Percentiles rank a stretch among this genome's conserved stretches.
These are phyloP conservation scores for Timema podura DNA, from an alignment of 2,888 invertebrate genomes.

Conservation along the genomic window DNA sequence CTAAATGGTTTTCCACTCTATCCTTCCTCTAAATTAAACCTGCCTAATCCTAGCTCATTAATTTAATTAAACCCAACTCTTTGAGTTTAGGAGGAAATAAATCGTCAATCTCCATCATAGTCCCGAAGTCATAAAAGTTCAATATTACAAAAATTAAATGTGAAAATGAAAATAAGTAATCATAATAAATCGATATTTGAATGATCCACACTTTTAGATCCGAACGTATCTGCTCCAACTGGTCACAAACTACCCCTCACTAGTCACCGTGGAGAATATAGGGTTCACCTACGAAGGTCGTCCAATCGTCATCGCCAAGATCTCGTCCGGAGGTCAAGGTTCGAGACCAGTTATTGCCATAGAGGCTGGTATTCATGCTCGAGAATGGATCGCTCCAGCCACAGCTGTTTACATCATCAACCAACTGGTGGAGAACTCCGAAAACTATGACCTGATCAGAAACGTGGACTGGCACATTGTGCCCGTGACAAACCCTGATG, in stretches of 20 bases:
- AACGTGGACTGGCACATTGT: conserved; percentile 62
- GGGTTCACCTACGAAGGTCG: conserved; percentile 59
- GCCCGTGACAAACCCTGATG: conserved; percentile 66
- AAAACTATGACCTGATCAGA: conserved; percentile 53
- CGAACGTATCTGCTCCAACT: conserved; percentile 50
- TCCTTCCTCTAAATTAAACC: no score
- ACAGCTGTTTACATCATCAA: conserved; percentile 56
- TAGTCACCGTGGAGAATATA: conserved; percentile 52
- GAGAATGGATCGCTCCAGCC: conserved; percentile 65
- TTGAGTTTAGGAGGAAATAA: no score
- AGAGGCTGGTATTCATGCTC: conserved; percentile 59
- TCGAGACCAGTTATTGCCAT: conserved; percentile 42
- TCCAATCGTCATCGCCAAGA: conserved; percentile 55
- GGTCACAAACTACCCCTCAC: conserved; percentile 48
- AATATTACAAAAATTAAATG: no score
- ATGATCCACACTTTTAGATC: conserved; percentile 43
- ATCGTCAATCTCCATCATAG: no score
- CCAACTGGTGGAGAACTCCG: conserved; percentile 55
- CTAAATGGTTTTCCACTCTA: no score
- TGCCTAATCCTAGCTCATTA: no score
- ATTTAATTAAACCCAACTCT: no score
- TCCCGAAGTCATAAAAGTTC: no score
- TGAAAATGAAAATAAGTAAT: no score
- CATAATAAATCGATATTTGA: no score
- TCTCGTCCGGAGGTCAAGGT: conserved; percentile 47